These are phyloP conservation scores for Philopotamus ludificatus DNA, from an alignment of 1,140 invertebrate genomes.

Conservation along the genomic window DNA sequence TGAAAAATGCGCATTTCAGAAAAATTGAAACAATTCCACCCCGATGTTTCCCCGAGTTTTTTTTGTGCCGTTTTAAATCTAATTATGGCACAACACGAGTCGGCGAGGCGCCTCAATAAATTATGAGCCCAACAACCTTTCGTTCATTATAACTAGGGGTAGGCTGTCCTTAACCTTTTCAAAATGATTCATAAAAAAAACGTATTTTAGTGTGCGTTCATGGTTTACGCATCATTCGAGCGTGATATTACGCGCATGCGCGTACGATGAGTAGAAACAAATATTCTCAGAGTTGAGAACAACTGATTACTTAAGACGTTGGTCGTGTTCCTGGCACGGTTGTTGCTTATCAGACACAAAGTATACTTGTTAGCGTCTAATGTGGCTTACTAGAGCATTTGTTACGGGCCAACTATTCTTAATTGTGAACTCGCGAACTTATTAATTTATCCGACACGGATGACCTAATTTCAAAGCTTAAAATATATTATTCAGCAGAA, in stretches of 20 bases:
- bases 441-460: too few relatives aligned
- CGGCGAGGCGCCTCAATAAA: constrained; percentile 8
- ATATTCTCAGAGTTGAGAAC: too few relatives aligned
- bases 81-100: background rate
- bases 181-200: too few relatives aligned
- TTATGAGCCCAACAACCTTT: constrained; percentile 1
- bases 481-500: background rate
- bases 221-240: too few relatives aligned
- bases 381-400: constrained; percentile 20
- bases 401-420: constrained; percentile 16
- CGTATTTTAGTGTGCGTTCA: too few relatives aligned
- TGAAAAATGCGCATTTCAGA: background rate
- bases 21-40: constrained; percentile 8
- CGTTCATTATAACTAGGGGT: background rate
- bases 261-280: too few relatives aligned
- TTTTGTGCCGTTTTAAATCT: constrained; percentile 11
- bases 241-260: too few relatives aligned
- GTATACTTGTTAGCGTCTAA: constrained; percentile 21
- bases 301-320: too few relatives aligned
- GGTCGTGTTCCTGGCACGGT: background rate
- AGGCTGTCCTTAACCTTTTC: constrained; percentile 6
- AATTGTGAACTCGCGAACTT: constrained; percentile 24
- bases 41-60: background rate
- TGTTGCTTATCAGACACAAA: constrained; percentile 13
- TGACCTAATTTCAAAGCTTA: too few relatives aligned